Percentiles rank a stretch among this genome's conserved stretches.
Conservation (phyloP, 2,888 invertebrate species). For the Drosophila atripex region DNA sequence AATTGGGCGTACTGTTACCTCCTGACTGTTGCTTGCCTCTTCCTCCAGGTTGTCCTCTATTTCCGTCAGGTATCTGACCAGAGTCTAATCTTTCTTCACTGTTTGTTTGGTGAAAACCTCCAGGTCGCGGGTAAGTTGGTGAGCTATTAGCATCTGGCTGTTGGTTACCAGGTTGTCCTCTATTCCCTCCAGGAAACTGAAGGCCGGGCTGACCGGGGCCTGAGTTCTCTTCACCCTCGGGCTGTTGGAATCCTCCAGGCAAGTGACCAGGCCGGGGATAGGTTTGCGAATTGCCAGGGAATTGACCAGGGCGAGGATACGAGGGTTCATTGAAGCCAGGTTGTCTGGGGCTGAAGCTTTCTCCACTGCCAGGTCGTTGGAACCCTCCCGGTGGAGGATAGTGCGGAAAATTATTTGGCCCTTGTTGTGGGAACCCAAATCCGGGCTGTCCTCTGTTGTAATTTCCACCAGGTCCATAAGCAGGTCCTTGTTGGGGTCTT, state of each 20-base stretch:
- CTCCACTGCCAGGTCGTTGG: not conserved
- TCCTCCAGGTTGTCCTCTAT: not conserved
- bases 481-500: constrained; percentile 4
- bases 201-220: not conserved
- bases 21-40: not conserved
- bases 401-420: not conserved
- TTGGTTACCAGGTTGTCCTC: not conserved
- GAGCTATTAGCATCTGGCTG: not conserved
- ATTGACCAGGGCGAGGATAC: not conserved
- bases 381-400: not conserved
- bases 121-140: constrained; percentile 28
- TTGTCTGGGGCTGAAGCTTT: not conserved
- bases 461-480: not conserved
- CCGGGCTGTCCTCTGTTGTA: constrained; percentile 2
- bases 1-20: constrained; percentile 10
- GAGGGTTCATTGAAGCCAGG: constrained; percentile 2
- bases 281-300: not conserved
- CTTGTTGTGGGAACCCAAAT: constrained; percentile 4
- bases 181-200: not conserved
- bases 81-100: too few species aligned
- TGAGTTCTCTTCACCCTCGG: not conserved
- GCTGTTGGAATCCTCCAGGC: not conserved
- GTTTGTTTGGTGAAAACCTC: not conserved
- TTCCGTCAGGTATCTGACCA: not conserved
- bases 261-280: not conserved